Percentiles rank a stretch among this genome's conserved stretches.
Conservation (phyloP, 2,113 vertebrate genomes). For the Malurus elegans region DNA sequence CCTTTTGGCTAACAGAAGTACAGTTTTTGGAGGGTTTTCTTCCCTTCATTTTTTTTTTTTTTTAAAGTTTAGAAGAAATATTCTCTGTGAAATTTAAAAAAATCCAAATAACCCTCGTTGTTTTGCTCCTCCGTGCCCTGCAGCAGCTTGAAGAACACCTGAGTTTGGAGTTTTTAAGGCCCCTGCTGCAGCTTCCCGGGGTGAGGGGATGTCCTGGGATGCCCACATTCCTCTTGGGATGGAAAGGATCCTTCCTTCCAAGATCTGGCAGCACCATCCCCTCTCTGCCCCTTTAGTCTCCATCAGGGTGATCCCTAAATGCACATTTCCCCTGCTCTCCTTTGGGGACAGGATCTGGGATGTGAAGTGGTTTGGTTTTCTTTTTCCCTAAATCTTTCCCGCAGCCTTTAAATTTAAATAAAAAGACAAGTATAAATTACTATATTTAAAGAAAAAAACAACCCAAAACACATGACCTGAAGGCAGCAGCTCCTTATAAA, state of each 20-base stretch:
- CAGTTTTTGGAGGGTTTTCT: background rate
- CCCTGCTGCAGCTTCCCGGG: background rate
- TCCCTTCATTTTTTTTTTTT: background rate
- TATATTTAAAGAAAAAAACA: background rate
- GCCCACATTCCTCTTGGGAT: background rate
- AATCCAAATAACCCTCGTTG: background rate
- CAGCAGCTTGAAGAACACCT: background rate
- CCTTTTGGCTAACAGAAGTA: background rate
- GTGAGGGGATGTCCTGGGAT: background rate
- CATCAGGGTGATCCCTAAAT: rapidly evolving
- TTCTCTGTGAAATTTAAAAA: background rate
- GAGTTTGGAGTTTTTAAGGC: background rate
- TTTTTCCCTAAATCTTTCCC: background rate
- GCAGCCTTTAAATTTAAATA: background rate
- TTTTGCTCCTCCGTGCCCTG: background rate
- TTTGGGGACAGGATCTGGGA: background rate
- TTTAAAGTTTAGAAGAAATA: slow-evolving; percentile 31
- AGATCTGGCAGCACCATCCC: background rate
- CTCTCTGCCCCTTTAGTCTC: background rate
- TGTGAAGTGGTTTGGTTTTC: background rate
- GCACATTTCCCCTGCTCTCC: background rate
- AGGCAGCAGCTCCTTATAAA: slow-evolving; percentile 54
- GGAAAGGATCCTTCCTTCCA: background rate
- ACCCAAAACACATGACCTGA: background rate
- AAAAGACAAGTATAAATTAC: background rate